Conservation (phyloP, 1,140 invertebrate species). For the Lithobius niger region DNA sequence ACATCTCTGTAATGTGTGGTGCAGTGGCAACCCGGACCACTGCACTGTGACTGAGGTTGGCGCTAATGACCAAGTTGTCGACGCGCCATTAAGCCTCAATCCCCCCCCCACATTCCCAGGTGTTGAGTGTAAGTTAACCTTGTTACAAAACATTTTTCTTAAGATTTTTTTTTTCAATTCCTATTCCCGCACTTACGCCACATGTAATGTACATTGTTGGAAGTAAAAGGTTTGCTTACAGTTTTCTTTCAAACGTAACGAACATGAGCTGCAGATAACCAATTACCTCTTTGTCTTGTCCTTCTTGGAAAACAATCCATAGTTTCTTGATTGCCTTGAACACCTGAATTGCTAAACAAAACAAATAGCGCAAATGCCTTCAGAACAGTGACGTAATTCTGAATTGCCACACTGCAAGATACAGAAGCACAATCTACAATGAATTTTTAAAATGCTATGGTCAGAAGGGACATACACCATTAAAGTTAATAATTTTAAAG, state of each 20-base stretch:
- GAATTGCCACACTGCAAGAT: too few species aligned
- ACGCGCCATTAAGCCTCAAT: too few species aligned
- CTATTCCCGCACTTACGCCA: slow-evolving; percentile 5
- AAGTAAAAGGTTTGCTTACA: slow-evolving; percentile 1
- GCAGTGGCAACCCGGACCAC: too few species aligned
- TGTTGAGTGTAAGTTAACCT: background rate
- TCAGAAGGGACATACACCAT: too few species aligned
- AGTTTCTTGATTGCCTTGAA: slow-evolving; percentile 54
- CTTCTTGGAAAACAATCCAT: slow-evolving; percentile 51
- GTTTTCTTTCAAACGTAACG: slow-evolving; percentile 43
- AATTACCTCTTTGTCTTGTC: slow-evolving; percentile 44
- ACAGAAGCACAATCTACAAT: too few species aligned
- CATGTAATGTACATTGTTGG: slow-evolving; percentile 15
- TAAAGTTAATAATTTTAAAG: too few species aligned
- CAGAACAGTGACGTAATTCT: too few species aligned
- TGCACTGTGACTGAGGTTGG: too few species aligned
- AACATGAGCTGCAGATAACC: slow-evolving; percentile 45
- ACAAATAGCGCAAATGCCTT: background rate
- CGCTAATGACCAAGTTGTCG: too few species aligned
- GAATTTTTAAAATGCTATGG: too few species aligned
- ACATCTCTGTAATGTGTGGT: too few species aligned
- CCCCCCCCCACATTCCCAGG: background rate
- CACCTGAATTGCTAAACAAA: slow-evolving; percentile 42
- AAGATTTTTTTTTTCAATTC: background rate
- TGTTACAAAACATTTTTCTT: too few species aligned